Conservation (phyloP, 2,113 vertebrate genomes). For the Himantopus leucocephalus region DNA sequence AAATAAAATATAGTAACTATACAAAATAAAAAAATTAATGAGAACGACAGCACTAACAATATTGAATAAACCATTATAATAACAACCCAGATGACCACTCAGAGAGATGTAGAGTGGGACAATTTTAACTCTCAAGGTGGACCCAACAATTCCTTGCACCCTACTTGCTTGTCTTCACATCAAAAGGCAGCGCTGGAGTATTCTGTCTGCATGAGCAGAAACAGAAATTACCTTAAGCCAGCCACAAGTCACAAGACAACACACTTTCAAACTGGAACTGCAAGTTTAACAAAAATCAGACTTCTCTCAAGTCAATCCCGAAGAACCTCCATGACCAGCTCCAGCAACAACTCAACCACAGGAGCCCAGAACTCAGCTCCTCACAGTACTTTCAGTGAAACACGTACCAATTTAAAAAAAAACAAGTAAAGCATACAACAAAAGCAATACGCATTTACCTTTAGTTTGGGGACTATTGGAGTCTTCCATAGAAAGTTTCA, state of each 20-base stretch:
- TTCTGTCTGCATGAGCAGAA: background rate
- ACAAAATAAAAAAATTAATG: background rate
- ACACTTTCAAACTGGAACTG: background rate
- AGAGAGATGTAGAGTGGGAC: background rate
- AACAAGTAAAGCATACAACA: background rate
- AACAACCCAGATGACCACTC: background rate
- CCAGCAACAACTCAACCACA: background rate
- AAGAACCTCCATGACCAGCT: background rate
- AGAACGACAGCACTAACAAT: background rate
- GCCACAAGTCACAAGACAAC: background rate
- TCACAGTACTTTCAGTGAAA: background rate
- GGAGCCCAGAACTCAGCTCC: background rate
- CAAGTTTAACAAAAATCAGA: rapidly evolving
- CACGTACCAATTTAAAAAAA: background rate
- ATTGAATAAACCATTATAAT: background rate
- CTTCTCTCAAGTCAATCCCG: background rate
- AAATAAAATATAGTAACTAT: background rate
- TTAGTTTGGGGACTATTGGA: constrained; percentile 89
- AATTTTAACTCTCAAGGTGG: no score
- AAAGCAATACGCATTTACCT: constrained; percentile 72
- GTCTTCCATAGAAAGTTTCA: constrained; percentile 94
- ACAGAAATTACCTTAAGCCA: background rate
- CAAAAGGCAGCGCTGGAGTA: background rate
- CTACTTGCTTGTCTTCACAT: no score
- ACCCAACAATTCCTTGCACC: background rate